Evolutionary conservation across 2,888 invertebrate genomes (phyloP).

Genomic region (Brenthis ino): DNA sequence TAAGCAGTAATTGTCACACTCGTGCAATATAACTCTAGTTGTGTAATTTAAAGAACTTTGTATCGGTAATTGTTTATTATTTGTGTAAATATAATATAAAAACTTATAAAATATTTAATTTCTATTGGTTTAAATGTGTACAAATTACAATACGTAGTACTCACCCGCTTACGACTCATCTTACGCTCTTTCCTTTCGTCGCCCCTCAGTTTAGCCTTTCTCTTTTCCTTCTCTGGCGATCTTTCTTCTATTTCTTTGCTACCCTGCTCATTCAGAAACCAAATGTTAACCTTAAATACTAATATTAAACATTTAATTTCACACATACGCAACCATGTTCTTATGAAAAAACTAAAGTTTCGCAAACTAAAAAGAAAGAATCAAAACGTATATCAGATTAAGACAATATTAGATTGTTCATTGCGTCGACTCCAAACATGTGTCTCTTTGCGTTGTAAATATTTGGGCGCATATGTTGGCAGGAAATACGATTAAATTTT

Average conservation of each 20-base stretch:
- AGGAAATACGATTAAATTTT: too few relatives aligned
- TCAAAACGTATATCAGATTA: slow-evolving; percentile 11
- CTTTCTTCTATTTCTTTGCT: slow-evolving; percentile 83
- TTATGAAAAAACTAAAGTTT: neutral
- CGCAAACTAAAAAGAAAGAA: slow-evolving; percentile 13
- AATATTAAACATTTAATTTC: slow-evolving; percentile 3
- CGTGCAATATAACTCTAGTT: too few relatives aligned
- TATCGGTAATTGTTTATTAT: too few relatives aligned
- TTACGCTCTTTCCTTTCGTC: slow-evolving; percentile 89
- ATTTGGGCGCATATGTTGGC: too few relatives aligned
- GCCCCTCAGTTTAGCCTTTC: slow-evolving; percentile 83
- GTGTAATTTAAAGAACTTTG: too few relatives aligned
- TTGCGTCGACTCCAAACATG: too few relatives aligned
- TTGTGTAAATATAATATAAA: too few relatives aligned
- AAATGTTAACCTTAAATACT: slow-evolving; percentile 36
- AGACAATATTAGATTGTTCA: slow-evolving; percentile 4
- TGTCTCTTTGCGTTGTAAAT: too few relatives aligned
- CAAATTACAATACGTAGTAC: slow-evolving; percentile 39
- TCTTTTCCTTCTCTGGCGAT: slow-evolving; percentile 88
- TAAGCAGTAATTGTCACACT: too few relatives aligned
- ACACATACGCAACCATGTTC: neutral
- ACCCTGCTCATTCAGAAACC: slow-evolving; percentile 75
- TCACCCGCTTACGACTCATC: slow-evolving; percentile 89
- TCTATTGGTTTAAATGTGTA: neutral
- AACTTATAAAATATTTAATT: neutral